Evolutionary conservation across 2,888 invertebrate species (phyloP).

Genomic region (Heliconius aoede): DNA sequence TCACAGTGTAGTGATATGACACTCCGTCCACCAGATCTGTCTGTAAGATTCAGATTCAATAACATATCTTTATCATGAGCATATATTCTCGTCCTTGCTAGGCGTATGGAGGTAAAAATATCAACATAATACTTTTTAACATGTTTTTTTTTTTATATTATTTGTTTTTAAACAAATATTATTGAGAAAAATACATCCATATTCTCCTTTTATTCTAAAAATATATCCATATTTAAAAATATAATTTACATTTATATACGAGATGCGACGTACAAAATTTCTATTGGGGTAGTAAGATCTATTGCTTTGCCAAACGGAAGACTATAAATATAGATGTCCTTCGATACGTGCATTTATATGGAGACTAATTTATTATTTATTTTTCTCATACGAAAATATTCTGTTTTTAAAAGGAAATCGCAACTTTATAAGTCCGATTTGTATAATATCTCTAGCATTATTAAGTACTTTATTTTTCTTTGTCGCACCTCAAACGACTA

Average conservation of each 20-base stretch:
- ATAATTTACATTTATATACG: not conserved
- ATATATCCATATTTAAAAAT: too few relatives aligned
- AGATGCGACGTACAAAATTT: not conserved
- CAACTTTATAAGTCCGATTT: not conserved
- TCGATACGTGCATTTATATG: not conserved
- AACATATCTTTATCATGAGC: not conserved
- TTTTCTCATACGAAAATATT: not conserved
- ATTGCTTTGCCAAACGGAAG: conserved; percentile 6
- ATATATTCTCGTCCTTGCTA: not conserved
- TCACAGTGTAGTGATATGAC: too few relatives aligned
- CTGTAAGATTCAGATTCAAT: not conserved
- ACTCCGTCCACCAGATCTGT: too few relatives aligned
- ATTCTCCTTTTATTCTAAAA: too few relatives aligned
- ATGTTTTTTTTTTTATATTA: not conserved
- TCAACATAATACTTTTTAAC: not conserved
- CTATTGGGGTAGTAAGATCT: conserved; percentile 1
- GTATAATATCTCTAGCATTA: too few relatives aligned
- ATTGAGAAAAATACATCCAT: too few relatives aligned
- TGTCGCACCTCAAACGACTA: not conserved
- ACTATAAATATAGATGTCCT: conserved; percentile 4
- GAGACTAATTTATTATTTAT: not conserved
- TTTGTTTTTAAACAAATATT: too few relatives aligned
- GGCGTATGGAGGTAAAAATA: not conserved
- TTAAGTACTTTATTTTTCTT: not conserved
- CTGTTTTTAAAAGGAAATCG: not conserved